Percentiles rank a stretch among this genome's conserved stretches.
phyloP scores from a whole-genome alignment of 2,888 invertebrate species.

The Drosophila paucipuncta region DNA sequence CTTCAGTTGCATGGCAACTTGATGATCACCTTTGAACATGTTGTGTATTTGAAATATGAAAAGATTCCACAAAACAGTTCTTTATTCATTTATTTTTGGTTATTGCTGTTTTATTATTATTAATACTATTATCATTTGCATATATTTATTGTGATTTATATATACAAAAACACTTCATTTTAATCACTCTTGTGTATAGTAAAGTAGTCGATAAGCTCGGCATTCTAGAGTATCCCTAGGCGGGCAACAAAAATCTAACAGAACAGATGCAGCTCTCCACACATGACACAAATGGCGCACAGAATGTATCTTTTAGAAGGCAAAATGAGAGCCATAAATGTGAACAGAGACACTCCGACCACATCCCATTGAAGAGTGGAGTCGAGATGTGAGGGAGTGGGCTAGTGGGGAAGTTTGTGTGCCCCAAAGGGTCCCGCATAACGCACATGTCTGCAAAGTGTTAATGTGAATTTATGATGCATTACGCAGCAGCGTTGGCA shows the following conservation, averaged over 20 bases:
- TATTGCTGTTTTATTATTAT: neutral
- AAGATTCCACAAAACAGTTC: neutral
- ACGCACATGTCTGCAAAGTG: constrained; percentile 81
- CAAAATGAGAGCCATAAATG: constrained; percentile 78
- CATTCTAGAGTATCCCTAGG: constrained; percentile 24
- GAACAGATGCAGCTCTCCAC: constrained; percentile 66
- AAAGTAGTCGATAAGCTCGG: neutral
- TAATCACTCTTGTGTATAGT: neutral
- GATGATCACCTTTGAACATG: neutral
- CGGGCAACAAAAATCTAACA: constrained; percentile 38
- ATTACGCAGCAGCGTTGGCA: constrained; percentile 64
- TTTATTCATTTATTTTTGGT: neutral
- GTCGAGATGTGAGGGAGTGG: neutral
- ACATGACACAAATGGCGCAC: constrained; percentile 78
- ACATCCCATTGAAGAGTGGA: constrained; percentile 7
- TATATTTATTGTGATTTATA: neutral
- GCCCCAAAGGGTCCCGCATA: constrained; percentile 58
- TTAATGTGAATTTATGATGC: constrained; percentile 81
- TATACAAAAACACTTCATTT: neutral
- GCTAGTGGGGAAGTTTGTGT: constrained; percentile 1
- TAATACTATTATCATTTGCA: neutral
- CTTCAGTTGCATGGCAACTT: constrained; percentile 17
- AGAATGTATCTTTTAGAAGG: constrained; percentile 75
- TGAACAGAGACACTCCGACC: constrained; percentile 53
- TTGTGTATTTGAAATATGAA: neutral